These are phyloP conservation scores for Gorilla gorilla DNA, from an alignment of 2,113 vertebrate species.

Conservation along the genomic window DNA sequence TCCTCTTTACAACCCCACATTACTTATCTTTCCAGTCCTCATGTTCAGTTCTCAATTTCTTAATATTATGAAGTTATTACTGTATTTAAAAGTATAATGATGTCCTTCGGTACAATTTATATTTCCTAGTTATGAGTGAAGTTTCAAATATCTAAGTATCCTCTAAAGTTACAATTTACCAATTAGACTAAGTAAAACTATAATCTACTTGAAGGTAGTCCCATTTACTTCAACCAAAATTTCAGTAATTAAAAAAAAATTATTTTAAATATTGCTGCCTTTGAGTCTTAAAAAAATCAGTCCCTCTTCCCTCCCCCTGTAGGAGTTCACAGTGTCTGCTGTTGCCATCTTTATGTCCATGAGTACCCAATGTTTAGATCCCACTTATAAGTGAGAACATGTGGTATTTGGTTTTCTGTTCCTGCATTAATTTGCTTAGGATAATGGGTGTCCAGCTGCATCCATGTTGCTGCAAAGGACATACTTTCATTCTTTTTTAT, in stretches of 20 bases:
- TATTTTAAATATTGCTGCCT: constrained; percentile 12
- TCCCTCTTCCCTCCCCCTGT: background rate
- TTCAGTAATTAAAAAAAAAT: background rate
- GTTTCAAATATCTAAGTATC: constrained; percentile 26
- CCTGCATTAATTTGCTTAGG: too few species aligned
- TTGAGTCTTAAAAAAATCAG: background rate
- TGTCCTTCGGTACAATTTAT: background rate
- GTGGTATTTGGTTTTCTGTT: too few species aligned
- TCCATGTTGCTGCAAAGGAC: too few species aligned
- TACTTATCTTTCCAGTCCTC: background rate
- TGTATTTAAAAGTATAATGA: background rate
- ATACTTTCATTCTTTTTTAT: too few species aligned
- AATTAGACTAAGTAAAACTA: constrained; percentile 36
- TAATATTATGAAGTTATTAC: background rate
- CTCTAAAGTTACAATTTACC: background rate
- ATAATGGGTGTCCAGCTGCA: too few species aligned
- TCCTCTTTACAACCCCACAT: background rate
- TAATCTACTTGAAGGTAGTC: background rate
- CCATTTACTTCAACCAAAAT: background rate
- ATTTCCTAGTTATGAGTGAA: background rate
- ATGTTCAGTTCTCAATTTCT: background rate
- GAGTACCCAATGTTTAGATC: too few species aligned
- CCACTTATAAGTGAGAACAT: too few species aligned
- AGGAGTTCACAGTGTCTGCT: too few species aligned
- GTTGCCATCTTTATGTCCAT: too few species aligned